Percentiles rank a stretch among this genome's conserved stretches.
Conservation (phyloP, 2,888 invertebrate species). For the Plebejus argus region DNA sequence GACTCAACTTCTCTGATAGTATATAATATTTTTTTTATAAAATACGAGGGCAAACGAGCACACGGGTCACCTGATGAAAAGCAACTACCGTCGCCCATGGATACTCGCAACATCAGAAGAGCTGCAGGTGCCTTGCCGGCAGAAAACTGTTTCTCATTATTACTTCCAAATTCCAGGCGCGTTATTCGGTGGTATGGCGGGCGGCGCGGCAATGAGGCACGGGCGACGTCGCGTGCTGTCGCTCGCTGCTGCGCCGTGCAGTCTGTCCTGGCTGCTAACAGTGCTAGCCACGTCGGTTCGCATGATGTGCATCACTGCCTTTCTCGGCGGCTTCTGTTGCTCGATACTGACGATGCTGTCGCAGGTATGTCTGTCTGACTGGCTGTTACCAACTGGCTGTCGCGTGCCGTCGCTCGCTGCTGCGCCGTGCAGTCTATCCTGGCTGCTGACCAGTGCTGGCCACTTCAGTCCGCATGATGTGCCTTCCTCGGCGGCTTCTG, state of each 20-base stretch:
- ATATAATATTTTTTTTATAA: too few relatives aligned
- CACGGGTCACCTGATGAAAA: too few relatives aligned
- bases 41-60: too few relatives aligned
- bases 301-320: constrained; percentile 91
- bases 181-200: constrained; percentile 87
- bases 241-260: constrained; percentile 87
- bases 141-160: background rate
- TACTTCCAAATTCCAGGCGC: constrained; percentile 75
- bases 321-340: constrained; percentile 91
- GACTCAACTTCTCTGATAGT: too few relatives aligned
- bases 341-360: constrained; percentile 89
- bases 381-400: constrained; percentile 46
- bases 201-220: constrained; percentile 86
- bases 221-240: constrained; percentile 86
- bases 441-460: constrained; percentile 91
- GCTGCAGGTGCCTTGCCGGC: too few relatives aligned
- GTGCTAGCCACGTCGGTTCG: constrained; percentile 88
- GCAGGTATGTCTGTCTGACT: constrained; percentile 75
- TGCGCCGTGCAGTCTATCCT: constrained; percentile 88
- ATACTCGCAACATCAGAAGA: too few relatives aligned
- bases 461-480: constrained; percentile 89
- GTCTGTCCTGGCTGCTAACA: constrained; percentile 90
- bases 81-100: too few relatives aligned
- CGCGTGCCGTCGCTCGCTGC: constrained; percentile 86
- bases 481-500: constrained; percentile 93